phyloP scores from a whole-genome alignment of 1,140 invertebrate species.

The Geopemphigus sp. region DNA sequence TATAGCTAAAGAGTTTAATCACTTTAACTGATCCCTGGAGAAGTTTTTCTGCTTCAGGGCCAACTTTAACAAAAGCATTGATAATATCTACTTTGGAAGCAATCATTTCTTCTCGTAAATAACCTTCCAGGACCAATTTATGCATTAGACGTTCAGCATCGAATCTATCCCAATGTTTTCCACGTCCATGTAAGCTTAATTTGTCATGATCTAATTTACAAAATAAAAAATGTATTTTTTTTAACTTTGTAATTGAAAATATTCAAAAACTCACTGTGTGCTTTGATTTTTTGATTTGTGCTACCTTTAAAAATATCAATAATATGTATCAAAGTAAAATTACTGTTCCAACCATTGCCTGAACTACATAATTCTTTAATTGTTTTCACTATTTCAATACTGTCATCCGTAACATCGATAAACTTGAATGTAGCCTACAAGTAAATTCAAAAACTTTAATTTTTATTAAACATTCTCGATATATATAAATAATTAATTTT shows the following conservation, averaged over 20 bases:
- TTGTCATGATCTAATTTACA: constrained; percentile 61
- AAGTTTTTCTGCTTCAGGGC: constrained; percentile 57
- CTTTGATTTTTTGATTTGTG: constrained; percentile 66
- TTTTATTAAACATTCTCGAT: neutral
- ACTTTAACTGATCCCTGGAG: constrained; percentile 58
- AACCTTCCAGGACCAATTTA: constrained; percentile 76
- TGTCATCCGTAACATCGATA: constrained; percentile 74
- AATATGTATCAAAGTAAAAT: constrained; percentile 76
- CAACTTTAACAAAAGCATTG: constrained; percentile 76
- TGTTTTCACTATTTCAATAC: constrained; percentile 67
- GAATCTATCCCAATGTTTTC: constrained; percentile 65
- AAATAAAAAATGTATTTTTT: neutral
- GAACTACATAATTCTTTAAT: constrained; percentile 65
- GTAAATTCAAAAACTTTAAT: neutral
- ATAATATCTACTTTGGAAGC: constrained; percentile 75
- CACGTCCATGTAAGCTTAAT: constrained; percentile 64
- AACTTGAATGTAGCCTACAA: constrained; percentile 21
- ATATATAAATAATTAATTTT: neutral
- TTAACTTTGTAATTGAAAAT: neutral
- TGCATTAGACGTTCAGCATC: constrained; percentile 80
- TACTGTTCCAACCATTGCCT: constrained; percentile 54
- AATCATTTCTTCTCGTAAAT: constrained; percentile 73
- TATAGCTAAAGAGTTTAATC: constrained; percentile 46
- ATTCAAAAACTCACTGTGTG: constrained; percentile 55
- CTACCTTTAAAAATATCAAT: constrained; percentile 82